Base-by-base conservation (phyloP, 2,888 invertebrate species). In the Spisula solida region DNA sequence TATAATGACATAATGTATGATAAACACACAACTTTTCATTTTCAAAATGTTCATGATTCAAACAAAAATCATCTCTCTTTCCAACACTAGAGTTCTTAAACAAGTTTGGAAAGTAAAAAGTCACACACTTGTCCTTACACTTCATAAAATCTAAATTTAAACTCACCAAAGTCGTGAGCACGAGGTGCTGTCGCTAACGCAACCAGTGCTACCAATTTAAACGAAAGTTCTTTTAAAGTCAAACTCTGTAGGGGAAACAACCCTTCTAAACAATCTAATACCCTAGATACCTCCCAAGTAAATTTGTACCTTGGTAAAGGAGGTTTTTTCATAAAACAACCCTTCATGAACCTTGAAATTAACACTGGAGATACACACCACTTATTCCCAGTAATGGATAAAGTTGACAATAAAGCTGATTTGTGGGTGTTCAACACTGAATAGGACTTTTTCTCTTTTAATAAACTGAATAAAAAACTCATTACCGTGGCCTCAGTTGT, bases 221-320 rank as follows among this genome's bases (percentile, higher is more conserved):
- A 80, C 31, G 89, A 89, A 20, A 91, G 55, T 12, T 70, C 18
- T 79, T 91, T 89, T 20, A 91, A 82, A 82, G 66, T 55, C 29
- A 91, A 82, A 34, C 66, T 82, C 18, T 83, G 25, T 51, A 92
- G 48, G 14, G 90, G 88, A 48, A 78, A 87, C 16, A 81, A 79
- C 25, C 48, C 47, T 55, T 51, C 47, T n/a, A 90, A 81, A 60
- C 80, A 91, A 47, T 82, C 84, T 48, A 92, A 81, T 16, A 90
- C 86, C 31, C 48, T 78, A 16, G 82, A 48, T 20, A 90, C 92
- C 89, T 91, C 88, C 91, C 90, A 92, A 18, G 88, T 91, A 56
- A 70, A 83, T 5, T 80, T 83, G 56, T 90, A 91, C 25, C 82
- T 86, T n/a, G 91, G 91, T 55, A 81, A 81, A 75, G 90, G 82